Evolutionary conservation across 2,797 vertebrate species (phyloP).

Genomic region (Vireo griseus): DNA sequence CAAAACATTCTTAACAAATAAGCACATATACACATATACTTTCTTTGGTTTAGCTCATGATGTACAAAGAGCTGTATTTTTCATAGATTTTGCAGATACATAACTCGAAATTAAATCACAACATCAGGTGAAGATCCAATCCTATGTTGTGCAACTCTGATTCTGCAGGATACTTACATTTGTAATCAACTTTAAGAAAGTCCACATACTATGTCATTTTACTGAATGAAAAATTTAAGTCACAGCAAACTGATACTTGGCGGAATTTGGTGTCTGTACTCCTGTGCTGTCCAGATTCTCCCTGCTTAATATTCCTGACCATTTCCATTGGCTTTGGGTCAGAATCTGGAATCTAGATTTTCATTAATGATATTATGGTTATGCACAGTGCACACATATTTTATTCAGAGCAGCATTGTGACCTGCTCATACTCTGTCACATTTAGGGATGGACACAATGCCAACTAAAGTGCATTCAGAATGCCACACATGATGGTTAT

Average conservation of each 20-base stretch:
- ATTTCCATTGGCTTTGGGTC: background rate
- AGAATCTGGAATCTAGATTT: background rate
- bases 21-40: background rate
- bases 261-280: background rate
- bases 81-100: background rate
- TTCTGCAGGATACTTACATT: background rate
- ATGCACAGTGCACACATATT: background rate
- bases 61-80: background rate
- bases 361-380: background rate
- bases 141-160: background rate
- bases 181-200: background rate
- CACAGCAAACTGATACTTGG: background rate
- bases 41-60: background rate
- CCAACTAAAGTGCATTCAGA: background rate
- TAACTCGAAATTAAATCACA: background rate
- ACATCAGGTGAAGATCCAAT: background rate
- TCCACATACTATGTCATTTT: accelerated
- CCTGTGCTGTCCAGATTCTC: background rate
- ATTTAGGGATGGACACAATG: background rate
- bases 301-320: background rate
- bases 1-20: background rate
- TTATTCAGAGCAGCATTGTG: background rate
- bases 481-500: background rate
- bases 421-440: background rate
- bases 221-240: background rate